Evolutionary conservation across 2,797 vertebrate genomes (phyloP).

Genomic region (Alosa sapidissima): DNA sequence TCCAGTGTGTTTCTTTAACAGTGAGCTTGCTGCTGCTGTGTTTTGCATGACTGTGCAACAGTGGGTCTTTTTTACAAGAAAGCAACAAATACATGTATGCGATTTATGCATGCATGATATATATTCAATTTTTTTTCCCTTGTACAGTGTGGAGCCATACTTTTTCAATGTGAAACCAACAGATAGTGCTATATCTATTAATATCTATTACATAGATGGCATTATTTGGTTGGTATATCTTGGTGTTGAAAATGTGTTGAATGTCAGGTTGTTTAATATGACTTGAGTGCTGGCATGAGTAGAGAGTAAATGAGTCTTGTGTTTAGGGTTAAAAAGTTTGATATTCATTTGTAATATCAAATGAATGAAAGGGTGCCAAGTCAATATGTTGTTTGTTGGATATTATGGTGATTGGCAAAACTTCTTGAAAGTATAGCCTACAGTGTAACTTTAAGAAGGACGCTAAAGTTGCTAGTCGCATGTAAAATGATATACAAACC

Average conservation of each 20-base stretch:
- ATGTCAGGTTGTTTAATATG: slow-evolving; percentile 27
- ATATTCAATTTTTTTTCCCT: background rate
- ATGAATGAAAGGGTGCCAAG: background rate
- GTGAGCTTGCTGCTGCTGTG: slow-evolving; percentile 74
- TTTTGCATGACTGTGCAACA: slow-evolving; percentile 81
- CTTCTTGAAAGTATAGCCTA: background rate
- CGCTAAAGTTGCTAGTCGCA: background rate
- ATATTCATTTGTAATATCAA: background rate
- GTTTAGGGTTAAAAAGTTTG: background rate
- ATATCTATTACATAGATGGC: slow-evolving; percentile 27
- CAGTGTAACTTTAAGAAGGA: too few relatives aligned
- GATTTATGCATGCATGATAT: slow-evolving; percentile 56
- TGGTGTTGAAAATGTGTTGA: background rate
- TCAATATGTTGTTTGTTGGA: background rate
- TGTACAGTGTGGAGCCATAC: background rate
- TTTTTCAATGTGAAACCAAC: background rate
- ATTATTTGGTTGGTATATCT: slow-evolving; percentile 35
- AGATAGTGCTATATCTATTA: slow-evolving; percentile 17
- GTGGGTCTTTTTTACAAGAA: slow-evolving; percentile 55
- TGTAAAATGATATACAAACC: background rate
- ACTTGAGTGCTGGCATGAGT: background rate
- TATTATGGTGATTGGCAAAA: background rate
- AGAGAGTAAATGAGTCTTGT: background rate
- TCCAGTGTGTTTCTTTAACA: slow-evolving; percentile 38
- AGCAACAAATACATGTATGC: slow-evolving; percentile 60